A percentile compares a stretch with the other conserved stretches of the same genome.
phyloP scores from a whole-genome alignment of 2,888 invertebrate species.

The Pseudoips prasinana region DNA sequence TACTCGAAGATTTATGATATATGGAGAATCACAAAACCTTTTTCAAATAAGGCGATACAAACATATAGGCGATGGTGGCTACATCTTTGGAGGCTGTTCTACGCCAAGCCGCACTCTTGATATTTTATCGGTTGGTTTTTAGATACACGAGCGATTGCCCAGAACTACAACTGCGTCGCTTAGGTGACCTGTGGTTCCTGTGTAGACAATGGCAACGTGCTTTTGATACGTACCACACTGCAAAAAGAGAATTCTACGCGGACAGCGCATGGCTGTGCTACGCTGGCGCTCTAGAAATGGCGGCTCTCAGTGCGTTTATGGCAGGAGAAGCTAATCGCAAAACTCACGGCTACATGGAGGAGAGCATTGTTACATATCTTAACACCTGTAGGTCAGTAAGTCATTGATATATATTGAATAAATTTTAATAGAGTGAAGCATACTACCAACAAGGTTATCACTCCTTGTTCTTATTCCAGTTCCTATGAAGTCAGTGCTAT shows the following conservation, averaged over 20 bases:
- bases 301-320: constrained; percentile 95
- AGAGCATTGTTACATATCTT: constrained; percentile 94
- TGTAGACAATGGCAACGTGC: constrained; percentile 96
- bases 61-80: too few species aligned
- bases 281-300: constrained; percentile 98
- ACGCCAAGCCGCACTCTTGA: too few species aligned
- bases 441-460: too few species aligned
- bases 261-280: constrained; percentile 99
- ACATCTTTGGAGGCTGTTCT: too few species aligned
- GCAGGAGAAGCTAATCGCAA: constrained; percentile 89
- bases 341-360: constrained; percentile 95
- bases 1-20: too few species aligned
- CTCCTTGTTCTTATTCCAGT: too few species aligned
- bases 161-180: constrained; percentile 94
- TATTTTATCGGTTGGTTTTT: too few species aligned
- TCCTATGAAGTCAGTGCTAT: too few species aligned
- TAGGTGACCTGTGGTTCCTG: constrained; percentile 98
- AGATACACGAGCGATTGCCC: constrained; percentile 92
- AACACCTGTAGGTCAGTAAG: constrained; percentile 93
- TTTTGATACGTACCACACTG: constrained; percentile 96
- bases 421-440: too few species aligned
- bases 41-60: too few species aligned
- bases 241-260: constrained; percentile 98
- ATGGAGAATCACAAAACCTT: too few species aligned
- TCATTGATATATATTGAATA: too few species aligned